Conservation (phyloP, 2,888 invertebrate species). For the Notodonta ziczac region DNA sequence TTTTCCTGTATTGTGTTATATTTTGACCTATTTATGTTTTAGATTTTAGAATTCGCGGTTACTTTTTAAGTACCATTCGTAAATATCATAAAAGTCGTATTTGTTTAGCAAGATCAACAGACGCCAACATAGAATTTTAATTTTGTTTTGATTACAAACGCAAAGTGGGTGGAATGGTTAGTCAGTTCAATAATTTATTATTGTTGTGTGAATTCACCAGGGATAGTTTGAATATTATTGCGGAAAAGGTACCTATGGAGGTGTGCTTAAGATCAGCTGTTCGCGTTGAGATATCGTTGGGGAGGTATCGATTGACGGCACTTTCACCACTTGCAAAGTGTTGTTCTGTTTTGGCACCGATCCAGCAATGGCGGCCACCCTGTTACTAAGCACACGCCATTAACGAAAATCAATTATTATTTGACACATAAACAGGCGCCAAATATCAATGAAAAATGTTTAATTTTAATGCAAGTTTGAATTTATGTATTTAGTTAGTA, state of each 20-base stretch:
- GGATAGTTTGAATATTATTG: neutral
- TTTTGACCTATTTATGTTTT: conserved; percentile 22
- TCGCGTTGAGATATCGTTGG: conserved; percentile 52
- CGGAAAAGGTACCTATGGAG: neutral
- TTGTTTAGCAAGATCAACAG: conserved; percentile 1
- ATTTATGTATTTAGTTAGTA: no score
- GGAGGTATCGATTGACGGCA: conserved; percentile 68
- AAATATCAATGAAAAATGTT: no score
- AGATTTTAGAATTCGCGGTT: neutral
- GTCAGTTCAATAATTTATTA: neutral
- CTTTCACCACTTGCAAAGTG: conserved; percentile 64
- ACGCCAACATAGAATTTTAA: neutral
- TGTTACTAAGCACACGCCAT: conserved; percentile 55
- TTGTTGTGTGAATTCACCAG: neutral
- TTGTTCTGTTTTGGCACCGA: conserved; percentile 65
- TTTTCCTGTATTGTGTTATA: conserved; percentile 23
- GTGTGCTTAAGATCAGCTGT: conserved; percentile 61
- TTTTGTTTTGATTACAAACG: neutral
- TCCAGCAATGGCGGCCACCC: conserved; percentile 61
- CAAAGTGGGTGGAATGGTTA: neutral
- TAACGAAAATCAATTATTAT: conserved; percentile 1
- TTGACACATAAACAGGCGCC: conserved; percentile 4
- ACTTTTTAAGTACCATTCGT: neutral
- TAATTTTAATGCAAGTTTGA: no score
- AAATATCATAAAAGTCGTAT: neutral